phyloP scores from a whole-genome alignment of 1,140 invertebrate species.

The Subanguina moxae region DNA sequence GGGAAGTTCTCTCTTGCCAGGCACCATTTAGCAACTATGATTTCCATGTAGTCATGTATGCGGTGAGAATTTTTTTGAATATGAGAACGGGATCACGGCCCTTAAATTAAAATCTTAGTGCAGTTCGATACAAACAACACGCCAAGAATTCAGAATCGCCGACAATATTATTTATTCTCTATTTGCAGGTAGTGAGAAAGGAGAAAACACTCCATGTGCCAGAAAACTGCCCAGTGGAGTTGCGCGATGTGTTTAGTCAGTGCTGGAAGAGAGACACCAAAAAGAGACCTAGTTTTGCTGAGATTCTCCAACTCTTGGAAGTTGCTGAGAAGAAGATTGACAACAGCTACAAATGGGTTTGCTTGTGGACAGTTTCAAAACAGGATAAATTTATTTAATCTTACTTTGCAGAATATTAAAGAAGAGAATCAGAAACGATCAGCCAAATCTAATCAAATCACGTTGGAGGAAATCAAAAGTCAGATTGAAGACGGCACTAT shows the following conservation, averaged over 20 bases:
- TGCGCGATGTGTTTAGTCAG: slow-evolving; percentile 11
- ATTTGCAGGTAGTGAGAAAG: background rate
- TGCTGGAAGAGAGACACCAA: slow-evolving; percentile 18
- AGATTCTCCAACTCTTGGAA: slow-evolving; percentile 23
- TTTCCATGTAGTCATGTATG: slow-evolving; percentile 1
- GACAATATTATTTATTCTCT: too few species aligned
- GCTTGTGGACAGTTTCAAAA: background rate
- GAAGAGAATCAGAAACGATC: background rate
- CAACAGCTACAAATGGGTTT: slow-evolving; percentile 30
- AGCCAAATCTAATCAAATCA: background rate
- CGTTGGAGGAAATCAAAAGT: background rate
- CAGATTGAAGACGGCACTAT: slow-evolving; percentile 3
- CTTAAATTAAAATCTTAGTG: too few species aligned
- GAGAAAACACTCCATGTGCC: slow-evolving; percentile 25
- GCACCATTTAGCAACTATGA: slow-evolving; percentile 18
- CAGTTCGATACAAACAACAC: too few species aligned
- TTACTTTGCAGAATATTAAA: background rate
- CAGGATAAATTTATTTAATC: too few species aligned
- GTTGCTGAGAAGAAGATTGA: slow-evolving; percentile 21
- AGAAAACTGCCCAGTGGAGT: slow-evolving; percentile 17
- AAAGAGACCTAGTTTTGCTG: slow-evolving; percentile 14
- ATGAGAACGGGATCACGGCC: too few species aligned
- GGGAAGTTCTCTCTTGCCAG: slow-evolving; percentile 26
- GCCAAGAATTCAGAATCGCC: too few species aligned
- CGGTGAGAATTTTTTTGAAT: slow-evolving; percentile 4